Evolutionary conservation across 2,113 vertebrate species (phyloP).

Genomic region (Cyprinodon variegatus): DNA sequence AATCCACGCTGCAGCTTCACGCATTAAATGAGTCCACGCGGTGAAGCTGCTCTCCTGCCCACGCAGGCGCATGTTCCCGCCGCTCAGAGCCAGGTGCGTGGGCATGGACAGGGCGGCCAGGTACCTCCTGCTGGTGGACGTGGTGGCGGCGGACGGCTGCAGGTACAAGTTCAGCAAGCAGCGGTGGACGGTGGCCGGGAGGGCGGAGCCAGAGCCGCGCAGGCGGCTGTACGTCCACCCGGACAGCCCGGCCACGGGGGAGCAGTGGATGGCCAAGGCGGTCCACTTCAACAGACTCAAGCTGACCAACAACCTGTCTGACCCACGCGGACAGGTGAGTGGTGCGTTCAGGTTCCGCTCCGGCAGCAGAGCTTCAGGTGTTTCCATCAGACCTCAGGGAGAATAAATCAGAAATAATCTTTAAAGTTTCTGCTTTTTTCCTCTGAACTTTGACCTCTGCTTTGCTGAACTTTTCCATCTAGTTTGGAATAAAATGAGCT

Average conservation of each 20-base stretch:
- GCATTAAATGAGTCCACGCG: slow-evolving; percentile 1
- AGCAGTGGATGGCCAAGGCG: slow-evolving; percentile 97
- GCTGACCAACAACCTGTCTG: slow-evolving; percentile 85
- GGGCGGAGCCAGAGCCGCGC: slow-evolving; percentile 97
- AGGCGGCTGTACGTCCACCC: slow-evolving; percentile 97
- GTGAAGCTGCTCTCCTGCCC: not conserved
- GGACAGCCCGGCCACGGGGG: slow-evolving; percentile 93
- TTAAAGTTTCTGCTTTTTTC: too few relatives aligned
- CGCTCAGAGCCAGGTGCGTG: slow-evolving; percentile 90
- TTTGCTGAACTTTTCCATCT: too few relatives aligned
- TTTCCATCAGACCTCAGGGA: too few relatives aligned
- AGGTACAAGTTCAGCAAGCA: slow-evolving; percentile 97
- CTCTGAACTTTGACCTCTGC: too few relatives aligned
- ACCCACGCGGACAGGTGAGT: slow-evolving; percentile 98
- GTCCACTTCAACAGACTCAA: slow-evolving; percentile 97
- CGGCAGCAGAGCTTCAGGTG: too few relatives aligned
- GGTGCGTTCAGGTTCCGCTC: not conserved
- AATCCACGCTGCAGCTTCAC: slow-evolving; percentile 18
- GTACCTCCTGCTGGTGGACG: slow-evolving; percentile 94
- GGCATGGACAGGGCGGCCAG: slow-evolving; percentile 91
- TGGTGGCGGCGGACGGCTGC: slow-evolving; percentile 92
- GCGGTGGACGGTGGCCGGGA: slow-evolving; percentile 94
- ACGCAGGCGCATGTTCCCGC: slow-evolving; percentile 95
- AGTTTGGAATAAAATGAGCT: too few relatives aligned
- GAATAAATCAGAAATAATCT: too few relatives aligned